Conservation (phyloP, 2,888 invertebrate species). For the Halictus quadricinctus region DNA sequence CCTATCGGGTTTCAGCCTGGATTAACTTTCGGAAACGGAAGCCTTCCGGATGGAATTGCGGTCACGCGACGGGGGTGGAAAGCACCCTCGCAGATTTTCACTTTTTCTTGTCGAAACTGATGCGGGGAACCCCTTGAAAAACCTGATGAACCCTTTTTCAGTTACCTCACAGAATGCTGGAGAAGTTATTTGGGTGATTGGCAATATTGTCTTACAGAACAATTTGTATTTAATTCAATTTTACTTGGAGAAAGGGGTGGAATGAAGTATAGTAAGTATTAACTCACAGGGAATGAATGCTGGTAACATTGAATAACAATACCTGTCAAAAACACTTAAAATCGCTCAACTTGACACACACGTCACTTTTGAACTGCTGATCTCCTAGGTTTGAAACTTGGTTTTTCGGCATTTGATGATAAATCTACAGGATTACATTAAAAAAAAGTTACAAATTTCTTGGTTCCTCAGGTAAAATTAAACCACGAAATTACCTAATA, state of each 20-base stretch:
- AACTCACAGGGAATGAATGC: neutral
- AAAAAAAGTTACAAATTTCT: no score
- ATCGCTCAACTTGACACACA: no score
- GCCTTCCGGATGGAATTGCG: conserved; percentile 48
- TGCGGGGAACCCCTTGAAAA: neutral
- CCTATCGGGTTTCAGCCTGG: conserved; percentile 61
- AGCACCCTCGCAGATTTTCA: neutral
- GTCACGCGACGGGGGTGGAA: conserved; percentile 24
- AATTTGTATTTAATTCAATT: neutral
- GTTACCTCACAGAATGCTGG: neutral
- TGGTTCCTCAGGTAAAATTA: no score
- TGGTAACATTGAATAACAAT: no score
- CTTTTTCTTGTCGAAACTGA: neutral
- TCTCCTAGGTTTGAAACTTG: no score
- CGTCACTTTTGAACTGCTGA: no score
- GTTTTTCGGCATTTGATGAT: no score
- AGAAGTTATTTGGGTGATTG: neutral
- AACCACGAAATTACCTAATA: no score
- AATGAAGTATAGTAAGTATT: neutral
- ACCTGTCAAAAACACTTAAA: no score
- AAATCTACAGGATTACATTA: no score
- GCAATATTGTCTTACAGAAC: neutral
- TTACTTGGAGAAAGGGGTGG: neutral
- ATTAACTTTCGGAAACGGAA: conserved; percentile 67
- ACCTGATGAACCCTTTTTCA: neutral